Conservation (phyloP, 2,888 invertebrate genomes). For the Rutpela maculata region DNA sequence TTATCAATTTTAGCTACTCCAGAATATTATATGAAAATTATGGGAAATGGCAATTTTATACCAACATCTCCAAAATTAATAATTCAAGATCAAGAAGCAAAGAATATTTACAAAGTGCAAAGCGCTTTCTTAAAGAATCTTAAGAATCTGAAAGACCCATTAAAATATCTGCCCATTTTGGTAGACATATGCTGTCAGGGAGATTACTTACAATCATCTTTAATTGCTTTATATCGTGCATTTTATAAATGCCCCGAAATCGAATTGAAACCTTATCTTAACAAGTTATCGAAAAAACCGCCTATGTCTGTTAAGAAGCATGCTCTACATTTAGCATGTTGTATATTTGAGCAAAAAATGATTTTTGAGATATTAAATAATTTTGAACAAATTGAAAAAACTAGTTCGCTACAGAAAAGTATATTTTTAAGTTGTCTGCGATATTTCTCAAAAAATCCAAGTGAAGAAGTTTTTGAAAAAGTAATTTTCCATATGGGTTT, state of each 20-base stretch:
- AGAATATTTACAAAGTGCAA: neutral
- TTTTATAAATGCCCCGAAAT: conserved; percentile 19
- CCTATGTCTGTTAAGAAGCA: conserved; percentile 30
- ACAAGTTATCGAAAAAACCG: neutral
- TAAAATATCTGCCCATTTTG: conserved; percentile 4
- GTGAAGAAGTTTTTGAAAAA: neutral
- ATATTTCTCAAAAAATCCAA: no score
- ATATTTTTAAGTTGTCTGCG: neutral
- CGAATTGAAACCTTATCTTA: neutral
- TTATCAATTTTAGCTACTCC: no score
- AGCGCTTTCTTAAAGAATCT: neutral
- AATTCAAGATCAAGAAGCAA: conserved; percentile 1
- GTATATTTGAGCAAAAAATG: no score
- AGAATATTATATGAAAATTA: no score
- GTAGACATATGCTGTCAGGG: conserved; percentile 26
- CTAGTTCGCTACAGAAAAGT: conserved; percentile 1
- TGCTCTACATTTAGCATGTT: neutral
- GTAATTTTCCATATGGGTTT: neutral
- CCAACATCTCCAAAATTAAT: conserved; percentile 19
- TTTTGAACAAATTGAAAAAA: conserved; percentile 2
- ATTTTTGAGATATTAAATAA: no score
- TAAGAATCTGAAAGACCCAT: conserved; percentile 3
- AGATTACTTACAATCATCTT: conserved; percentile 13
- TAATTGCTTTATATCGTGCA: conserved; percentile 12
- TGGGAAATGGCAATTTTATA: no score